Evolutionary conservation across 2,888 invertebrate genomes (phyloP), one percentile per base, ranked within the genome.

Genomic region (Aspidapion aeneum): DNA sequence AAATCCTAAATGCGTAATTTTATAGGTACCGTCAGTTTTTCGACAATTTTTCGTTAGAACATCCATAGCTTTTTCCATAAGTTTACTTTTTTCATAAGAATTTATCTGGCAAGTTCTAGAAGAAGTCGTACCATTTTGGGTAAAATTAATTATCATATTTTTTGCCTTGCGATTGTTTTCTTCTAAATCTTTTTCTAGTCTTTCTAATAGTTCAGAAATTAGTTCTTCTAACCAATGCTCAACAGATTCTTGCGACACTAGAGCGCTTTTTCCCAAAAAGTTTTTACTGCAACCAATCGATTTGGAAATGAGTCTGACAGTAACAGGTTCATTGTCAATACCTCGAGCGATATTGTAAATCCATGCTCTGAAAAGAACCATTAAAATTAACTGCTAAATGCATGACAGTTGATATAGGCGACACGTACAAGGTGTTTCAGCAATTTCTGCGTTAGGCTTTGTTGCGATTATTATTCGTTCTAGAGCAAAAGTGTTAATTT

Each of bases 241-340:
- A 18, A 94, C 82, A 63, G 86, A 86, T 21, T 88, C 86, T 48
- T 86, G 76, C 18, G 87, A 87, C 0, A 81, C 79, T 2, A 97
- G 85, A 9, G 91, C 89, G 69, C 86, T 86, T 73, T 86, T 88
- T 0, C 96, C 98, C 1, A 89, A 88, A 78, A 98, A 97, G 74
- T 93, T 93, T 81, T 98, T 98, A 77, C 95, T 93, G 74, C 96
- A 96, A 0, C 96, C 98, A 71, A 98, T 94, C 60, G 96, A 96
- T 79, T 97, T 96, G 0, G 95, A 86, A 61, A 95, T 86, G 66
- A 94, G 88, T 68, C 94, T 86, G 0, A 90, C 87, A 64, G 87
- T 89, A 0, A 98, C 98, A 16, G 91, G 89, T 74, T 98, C 98
- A 66, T 87, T 79, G 75, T 98, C 96, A 61, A 93, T 86, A 1